phyloP scores from a whole-genome alignment of 1,140 invertebrate species.

The Globodera ellingtonae region DNA sequence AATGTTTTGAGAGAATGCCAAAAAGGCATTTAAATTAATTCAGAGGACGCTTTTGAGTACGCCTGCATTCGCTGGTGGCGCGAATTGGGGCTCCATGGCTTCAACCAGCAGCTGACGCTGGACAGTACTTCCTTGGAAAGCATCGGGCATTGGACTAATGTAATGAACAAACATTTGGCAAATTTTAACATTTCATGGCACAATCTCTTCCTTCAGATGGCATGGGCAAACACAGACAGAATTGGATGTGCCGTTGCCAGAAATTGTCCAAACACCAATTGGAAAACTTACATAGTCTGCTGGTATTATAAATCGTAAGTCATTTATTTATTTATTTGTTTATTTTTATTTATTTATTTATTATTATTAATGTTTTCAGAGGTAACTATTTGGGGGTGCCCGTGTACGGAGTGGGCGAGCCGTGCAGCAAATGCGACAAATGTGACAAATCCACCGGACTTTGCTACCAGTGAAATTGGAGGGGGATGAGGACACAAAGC shows the following conservation, averaged over 20 bases:
- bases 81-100: neutral
- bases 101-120: neutral
- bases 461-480: neutral
- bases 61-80: constrained; percentile 12
- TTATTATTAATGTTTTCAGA: neutral
- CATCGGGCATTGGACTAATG: constrained; percentile 3
- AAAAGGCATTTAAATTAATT: neutral
- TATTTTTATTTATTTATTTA: neutral
- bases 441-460: neutral
- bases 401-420: neutral
- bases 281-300: constrained; percentile 22
- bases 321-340: neutral
- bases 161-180: neutral
- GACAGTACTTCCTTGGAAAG: neutral
- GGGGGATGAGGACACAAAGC: too few species aligned
- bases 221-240: neutral
- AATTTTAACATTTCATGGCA: too few species aligned
- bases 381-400: neutral
- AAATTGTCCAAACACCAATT: constrained; percentile 10
- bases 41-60: neutral
- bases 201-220: constrained; percentile 4
- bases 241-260: constrained; percentile 13
- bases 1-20: too few species aligned
- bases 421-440: neutral
- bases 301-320: neutral